phyloP scores from a whole-genome alignment of 1,140 invertebrate species.

The Tetraneura akinire region DNA sequence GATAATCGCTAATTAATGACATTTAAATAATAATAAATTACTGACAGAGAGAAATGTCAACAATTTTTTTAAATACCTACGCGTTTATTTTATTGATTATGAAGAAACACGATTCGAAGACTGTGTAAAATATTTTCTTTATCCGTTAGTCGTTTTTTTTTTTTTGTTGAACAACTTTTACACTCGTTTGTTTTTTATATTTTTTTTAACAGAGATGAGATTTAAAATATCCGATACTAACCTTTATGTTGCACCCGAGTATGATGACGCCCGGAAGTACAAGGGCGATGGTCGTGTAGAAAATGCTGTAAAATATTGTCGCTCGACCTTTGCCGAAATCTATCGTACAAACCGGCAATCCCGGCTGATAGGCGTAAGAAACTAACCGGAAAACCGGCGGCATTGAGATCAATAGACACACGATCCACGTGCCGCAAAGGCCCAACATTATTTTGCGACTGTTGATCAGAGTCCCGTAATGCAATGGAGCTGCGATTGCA shows the following conservation, averaged over 20 bases:
- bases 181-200: too few relatives aligned
- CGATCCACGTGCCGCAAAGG: conserved; percentile 61
- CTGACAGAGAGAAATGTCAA: too few relatives aligned
- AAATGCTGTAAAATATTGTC: conserved; percentile 65
- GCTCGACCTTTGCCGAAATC: conserved; percentile 66
- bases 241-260: conserved; percentile 72
- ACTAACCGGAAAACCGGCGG: conserved; percentile 60
- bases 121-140: too few relatives aligned
- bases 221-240: conserved; percentile 56
- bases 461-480: conserved; percentile 73
- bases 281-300: conserved; percentile 69
- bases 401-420: conserved; percentile 60
- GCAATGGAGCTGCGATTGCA: conserved; percentile 75
- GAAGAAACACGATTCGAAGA: too few relatives aligned
- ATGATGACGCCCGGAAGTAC: conserved; percentile 70
- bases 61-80: too few relatives aligned
- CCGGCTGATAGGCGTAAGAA: conserved; percentile 63
- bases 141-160: too few relatives aligned
- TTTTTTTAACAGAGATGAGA: too few relatives aligned
- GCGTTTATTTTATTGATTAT: too few relatives aligned
- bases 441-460: conserved; percentile 65
- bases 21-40: too few relatives aligned
- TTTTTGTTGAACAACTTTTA: too few relatives aligned
- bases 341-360: conserved; percentile 67
- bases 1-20: too few relatives aligned